phyloP scores from a whole-genome alignment of 2,113 vertebrate genomes.

The Calidris pugnax region DNA sequence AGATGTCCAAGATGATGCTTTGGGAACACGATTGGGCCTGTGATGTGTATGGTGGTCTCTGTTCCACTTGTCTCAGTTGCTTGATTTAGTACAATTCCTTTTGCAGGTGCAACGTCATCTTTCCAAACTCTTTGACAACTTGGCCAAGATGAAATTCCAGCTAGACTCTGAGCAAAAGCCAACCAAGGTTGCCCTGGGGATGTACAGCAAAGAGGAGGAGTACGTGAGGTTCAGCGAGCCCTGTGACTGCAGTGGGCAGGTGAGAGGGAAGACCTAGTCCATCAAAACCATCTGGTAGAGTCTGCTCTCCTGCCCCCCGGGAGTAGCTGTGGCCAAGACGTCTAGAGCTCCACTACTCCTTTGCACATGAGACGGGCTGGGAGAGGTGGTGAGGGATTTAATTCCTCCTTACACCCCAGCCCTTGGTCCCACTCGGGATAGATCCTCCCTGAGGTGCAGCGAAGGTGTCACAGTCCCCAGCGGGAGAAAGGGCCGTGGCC shows the following conservation, averaged over 20 bases:
- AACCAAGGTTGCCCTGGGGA: conserved; percentile 83
- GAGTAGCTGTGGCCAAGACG: neutral
- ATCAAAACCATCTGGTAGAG: neutral
- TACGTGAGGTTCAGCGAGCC: conserved; percentile 86
- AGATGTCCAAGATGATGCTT: neutral
- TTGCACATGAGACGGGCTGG: neutral
- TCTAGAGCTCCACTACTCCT: neutral
- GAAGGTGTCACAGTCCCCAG: neutral
- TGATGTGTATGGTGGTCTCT: neutral
- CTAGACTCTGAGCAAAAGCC: conserved; percentile 72
- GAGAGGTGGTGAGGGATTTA: neutral
- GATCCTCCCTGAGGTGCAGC: neutral
- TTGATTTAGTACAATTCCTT: neutral
- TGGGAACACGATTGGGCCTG: neutral
- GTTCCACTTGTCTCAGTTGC: neutral
- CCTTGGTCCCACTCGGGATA: neutral
- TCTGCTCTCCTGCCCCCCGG: neutral
- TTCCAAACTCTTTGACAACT: conserved; percentile 94
- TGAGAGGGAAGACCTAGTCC: conserved; percentile 38
- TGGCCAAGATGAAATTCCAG: conserved; percentile 87
- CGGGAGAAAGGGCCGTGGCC: neutral
- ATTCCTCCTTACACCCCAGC: neutral
- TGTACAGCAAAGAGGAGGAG: conserved; percentile 95
- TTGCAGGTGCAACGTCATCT: conserved; percentile 90
- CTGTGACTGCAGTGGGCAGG: conserved; percentile 93